phyloP scores from a whole-genome alignment of 1,140 invertebrate genomes.

The Polypedilum pembai region DNA sequence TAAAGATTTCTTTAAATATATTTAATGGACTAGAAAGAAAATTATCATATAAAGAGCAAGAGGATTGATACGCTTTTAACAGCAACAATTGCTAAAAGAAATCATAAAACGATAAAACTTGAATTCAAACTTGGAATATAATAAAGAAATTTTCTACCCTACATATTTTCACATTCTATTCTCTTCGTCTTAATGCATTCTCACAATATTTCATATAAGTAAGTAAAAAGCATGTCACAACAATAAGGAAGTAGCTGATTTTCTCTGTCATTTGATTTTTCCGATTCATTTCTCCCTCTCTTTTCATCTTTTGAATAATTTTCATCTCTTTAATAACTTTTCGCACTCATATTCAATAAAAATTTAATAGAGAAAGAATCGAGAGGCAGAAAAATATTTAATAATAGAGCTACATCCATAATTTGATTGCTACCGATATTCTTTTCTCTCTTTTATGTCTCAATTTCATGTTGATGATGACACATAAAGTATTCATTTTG shows the following conservation, averaged over 20 bases:
- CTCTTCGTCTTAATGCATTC: neutral
- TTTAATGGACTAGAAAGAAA: too few relatives aligned
- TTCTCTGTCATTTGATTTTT: constrained; percentile 16
- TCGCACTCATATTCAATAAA: too few relatives aligned
- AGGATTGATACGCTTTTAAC: too few relatives aligned
- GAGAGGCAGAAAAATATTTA: too few relatives aligned
- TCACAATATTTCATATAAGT: neutral
- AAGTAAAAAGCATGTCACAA: neutral
- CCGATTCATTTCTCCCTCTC: neutral
- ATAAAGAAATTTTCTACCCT: neutral
- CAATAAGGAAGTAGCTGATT: constrained; percentile 19
- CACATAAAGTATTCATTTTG: too few relatives aligned
- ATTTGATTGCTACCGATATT: neutral
- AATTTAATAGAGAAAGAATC: too few relatives aligned
- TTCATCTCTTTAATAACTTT: too few relatives aligned
- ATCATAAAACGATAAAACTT: too few relatives aligned
- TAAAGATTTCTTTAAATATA: too few relatives aligned
- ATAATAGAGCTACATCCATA: neutral
- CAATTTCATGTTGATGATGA: constrained; percentile 1
- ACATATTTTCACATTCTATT: neutral
- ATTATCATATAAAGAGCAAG: too few relatives aligned
- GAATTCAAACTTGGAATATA: neutral
- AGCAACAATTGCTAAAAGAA: too few relatives aligned
- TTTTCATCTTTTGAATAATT: neutral
- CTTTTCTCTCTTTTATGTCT: constrained; percentile 1